Evolutionary conservation across 2,888 invertebrate species (phyloP).

Genomic region (Melitaea athalia): DNA sequence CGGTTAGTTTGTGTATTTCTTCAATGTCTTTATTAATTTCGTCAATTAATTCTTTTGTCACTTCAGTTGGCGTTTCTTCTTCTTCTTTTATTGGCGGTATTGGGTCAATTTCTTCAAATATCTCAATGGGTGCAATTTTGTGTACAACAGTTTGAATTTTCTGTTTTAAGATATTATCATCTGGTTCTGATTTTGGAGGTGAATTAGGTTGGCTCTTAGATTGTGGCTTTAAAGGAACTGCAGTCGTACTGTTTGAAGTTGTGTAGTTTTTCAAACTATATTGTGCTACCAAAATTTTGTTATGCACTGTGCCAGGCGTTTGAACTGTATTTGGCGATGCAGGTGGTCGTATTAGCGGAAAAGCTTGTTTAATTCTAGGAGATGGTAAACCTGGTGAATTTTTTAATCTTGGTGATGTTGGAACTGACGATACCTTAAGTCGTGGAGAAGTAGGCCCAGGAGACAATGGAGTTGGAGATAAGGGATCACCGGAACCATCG

Average conservation of each 20-base stretch:
- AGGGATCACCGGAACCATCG: conserved; percentile 82
- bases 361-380: conserved; percentile 85
- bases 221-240: conserved; percentile 64
- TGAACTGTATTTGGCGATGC: conserved; percentile 82
- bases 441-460: conserved; percentile 85
- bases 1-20: conserved; percentile 77
- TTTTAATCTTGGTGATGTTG: conserved; percentile 89
- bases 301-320: conserved; percentile 71
- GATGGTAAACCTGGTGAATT: conserved; percentile 86
- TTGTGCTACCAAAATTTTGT: conserved; percentile 82
- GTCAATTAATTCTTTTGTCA: conserved; percentile 66
- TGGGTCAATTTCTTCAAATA: conserved; percentile 69
- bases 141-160: conserved; percentile 62
- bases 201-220: conserved; percentile 78
- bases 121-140: conserved; percentile 62
- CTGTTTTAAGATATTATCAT: conserved; percentile 59
- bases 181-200: conserved; percentile 74
- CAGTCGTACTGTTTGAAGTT: conserved; percentile 56
- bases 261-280: conserved; percentile 80
- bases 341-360: conserved; percentile 83
- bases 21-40: conserved; percentile 78
- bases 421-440: conserved; percentile 86
- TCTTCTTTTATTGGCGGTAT: conserved; percentile 75
- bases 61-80: conserved; percentile 66
- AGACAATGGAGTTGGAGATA: conserved; percentile 83